phyloP scores from a whole-genome alignment of 2,113 vertebrate genomes.

The Ivindomyrus marchei region DNA sequence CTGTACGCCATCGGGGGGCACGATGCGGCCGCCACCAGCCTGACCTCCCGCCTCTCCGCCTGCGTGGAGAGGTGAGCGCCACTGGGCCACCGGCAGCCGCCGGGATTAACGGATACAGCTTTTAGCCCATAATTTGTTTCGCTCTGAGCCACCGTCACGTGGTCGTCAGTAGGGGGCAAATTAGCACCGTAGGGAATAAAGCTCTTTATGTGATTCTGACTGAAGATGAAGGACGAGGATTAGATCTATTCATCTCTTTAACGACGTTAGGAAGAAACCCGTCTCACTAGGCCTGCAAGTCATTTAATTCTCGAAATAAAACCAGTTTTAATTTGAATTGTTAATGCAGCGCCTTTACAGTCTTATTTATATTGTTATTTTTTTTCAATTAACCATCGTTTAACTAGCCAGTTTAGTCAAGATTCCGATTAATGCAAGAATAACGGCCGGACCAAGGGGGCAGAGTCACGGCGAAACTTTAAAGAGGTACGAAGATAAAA shows the following conservation, averaged over 20 bases:
- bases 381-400: background rate
- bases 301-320: background rate
- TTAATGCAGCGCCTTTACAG: background rate
- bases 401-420: background rate
- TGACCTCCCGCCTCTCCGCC: conserved; percentile 87
- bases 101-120: background rate
- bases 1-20: conserved; percentile 95
- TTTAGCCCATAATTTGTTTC: background rate
- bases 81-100: no score
- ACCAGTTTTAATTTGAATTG: background rate
- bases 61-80: conserved; percentile 85
- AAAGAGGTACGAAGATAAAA: background rate
- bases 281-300: background rate
- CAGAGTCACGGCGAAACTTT: background rate
- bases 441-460: background rate
- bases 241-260: background rate
- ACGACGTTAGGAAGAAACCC: background rate
- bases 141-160: background rate
- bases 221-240: background rate
- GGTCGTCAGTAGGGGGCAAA: background rate
- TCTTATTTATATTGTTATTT: background rate
- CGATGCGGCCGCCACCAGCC: conserved; percentile 84
- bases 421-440: background rate
- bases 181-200: background rate
- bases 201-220: background rate